Conservation (phyloP, 2,888 invertebrate species). For the Peribatodes rhomboidaria region DNA sequence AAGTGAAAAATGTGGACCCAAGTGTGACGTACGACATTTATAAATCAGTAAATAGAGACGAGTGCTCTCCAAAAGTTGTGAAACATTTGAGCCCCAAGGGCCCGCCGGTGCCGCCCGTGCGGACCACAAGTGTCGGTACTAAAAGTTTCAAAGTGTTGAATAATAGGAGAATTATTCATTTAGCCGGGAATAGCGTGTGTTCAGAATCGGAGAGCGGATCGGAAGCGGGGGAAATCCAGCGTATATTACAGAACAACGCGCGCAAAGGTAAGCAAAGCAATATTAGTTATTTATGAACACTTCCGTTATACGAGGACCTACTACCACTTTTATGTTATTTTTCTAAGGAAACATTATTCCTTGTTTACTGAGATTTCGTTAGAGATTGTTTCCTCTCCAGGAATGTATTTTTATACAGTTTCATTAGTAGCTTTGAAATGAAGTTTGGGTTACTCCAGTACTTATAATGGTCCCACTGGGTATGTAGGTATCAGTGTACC, state of each 20-base stretch:
- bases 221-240: conserved; percentile 90
- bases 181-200: conserved; percentile 58
- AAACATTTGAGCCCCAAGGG: conserved; percentile 48
- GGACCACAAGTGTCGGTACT: conserved; percentile 71
- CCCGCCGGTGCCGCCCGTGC: conserved; percentile 72
- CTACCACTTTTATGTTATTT: conserved; percentile 6
- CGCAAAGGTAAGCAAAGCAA: conserved; percentile 61
- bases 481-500: too few relatives aligned
- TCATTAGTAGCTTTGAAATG: too few relatives aligned
- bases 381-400: background rate
- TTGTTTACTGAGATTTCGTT: background rate
- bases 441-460: too few relatives aligned
- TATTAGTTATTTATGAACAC: conserved; percentile 31
- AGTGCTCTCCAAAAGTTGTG: conserved; percentile 47
- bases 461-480: too few relatives aligned
- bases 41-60: conserved; percentile 47
- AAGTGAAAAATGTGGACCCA: conserved; percentile 42
- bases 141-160: conserved; percentile 54
- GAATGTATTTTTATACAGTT: too few relatives aligned
- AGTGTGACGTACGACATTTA: conserved; percentile 49
- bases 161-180: conserved; percentile 55
- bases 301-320: background rate
- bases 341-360: background rate
- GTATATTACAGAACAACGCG: conserved; percentile 81
- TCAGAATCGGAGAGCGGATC: conserved; percentile 91